phyloP scores from a whole-genome alignment of 2,113 vertebrate species.

The mouse (Mus musculus) region GRCm39 chr11:23748001-23748500 shows the following conservation, averaged over 20 bases:
- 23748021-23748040: constrained; percentile 10
- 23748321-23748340: background rate
- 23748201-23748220: background rate
- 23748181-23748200: background rate
- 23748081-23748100: background rate
- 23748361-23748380: background rate
- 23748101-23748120: background rate
- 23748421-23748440: background rate
- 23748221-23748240: background rate
- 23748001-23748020: background rate
- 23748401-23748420: background rate
- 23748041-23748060: constrained; percentile 30
- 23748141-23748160: background rate
- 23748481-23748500: background rate
- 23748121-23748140: background rate
- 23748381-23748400: background rate
- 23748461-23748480: background rate
- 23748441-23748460: background rate
- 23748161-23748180: background rate
- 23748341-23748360: background rate
- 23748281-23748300: background rate
- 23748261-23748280: background rate
- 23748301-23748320: background rate
- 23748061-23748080: constrained; percentile 16
- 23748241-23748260: background rate